Percentiles rank a stretch among this genome's conserved stretches.
These are phyloP conservation scores for Champsocephalus gunnari DNA, from an alignment of 2,797 vertebrate genomes.

Conservation along the genomic window DNA sequence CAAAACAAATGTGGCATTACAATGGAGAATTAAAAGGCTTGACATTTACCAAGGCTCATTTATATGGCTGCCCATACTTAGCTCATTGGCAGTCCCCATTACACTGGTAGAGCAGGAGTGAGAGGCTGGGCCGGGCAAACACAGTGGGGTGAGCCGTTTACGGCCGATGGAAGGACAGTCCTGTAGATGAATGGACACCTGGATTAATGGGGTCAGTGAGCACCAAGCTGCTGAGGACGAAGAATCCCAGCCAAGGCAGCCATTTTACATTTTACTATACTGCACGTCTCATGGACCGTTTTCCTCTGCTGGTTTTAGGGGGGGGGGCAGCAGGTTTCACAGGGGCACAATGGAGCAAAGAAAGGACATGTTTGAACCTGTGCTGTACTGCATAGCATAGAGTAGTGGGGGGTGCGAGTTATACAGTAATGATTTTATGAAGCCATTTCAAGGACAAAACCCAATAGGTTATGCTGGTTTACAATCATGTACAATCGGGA, in stretches of 20 bases:
- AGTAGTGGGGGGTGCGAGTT: conserved; percentile 11
- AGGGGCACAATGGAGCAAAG: conserved; percentile 46
- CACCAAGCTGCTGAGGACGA: conserved; percentile 78
- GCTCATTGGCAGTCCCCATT: conserved; percentile 71
- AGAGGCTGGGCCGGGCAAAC: conserved; percentile 53
- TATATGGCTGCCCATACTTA: conserved; percentile 67
- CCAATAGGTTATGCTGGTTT: conserved; percentile 13
- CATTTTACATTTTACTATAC: conserved; percentile 78
- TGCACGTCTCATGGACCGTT: conserved; percentile 66
- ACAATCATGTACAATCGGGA: neutral
- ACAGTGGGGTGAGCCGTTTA: conserved; percentile 62
- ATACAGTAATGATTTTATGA: conserved; percentile 48
- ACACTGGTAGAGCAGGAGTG: conserved; percentile 51
- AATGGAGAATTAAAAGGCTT: conserved; percentile 76
- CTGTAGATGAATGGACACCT: conserved; percentile 83
- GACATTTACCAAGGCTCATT: conserved; percentile 81
- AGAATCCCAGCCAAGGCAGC: conserved; percentile 75
- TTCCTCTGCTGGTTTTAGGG: conserved; percentile 72
- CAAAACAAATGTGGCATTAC: conserved; percentile 77
- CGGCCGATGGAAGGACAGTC: conserved; percentile 70
- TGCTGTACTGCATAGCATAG: conserved; percentile 34
- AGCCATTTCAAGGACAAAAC: conserved; percentile 42
- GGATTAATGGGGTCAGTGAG: conserved; percentile 82
- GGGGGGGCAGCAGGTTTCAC: conserved; percentile 46
- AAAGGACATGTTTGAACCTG: conserved; percentile 55